A percentile compares a stretch with the other conserved stretches of the same genome.
phyloP scores from a whole-genome alignment of 2,113 vertebrate genomes.

The Manacus vitellinus region DNA sequence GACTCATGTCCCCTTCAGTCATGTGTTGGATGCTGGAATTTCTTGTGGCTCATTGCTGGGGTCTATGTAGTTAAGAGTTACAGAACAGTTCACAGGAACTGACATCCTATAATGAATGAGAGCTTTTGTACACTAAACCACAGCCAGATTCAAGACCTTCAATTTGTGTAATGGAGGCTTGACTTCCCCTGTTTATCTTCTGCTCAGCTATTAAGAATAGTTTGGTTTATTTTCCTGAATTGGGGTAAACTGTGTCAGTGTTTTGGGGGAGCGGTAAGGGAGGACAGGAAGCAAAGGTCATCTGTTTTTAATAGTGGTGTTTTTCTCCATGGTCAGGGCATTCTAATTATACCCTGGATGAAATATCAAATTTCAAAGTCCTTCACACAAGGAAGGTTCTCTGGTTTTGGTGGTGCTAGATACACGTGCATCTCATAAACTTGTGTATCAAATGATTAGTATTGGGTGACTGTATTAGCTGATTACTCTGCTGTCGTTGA shows the following conservation, averaged over 20 bases:
- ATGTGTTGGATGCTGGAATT: neutral
- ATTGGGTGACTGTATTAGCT: neutral
- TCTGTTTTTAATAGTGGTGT: neutral
- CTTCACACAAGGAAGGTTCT: neutral
- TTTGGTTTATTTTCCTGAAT: neutral
- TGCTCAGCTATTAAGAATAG: neutral
- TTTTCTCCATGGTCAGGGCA: neutral
- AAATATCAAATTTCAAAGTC: slow-evolving; percentile 18
- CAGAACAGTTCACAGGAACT: neutral
- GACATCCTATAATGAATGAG: neutral
- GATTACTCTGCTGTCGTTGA: neutral
- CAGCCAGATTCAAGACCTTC: neutral
- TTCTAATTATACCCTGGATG: slow-evolving; percentile 20
- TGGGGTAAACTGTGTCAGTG: neutral
- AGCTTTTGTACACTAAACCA: neutral
- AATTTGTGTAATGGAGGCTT: neutral
- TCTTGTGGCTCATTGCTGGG: neutral
- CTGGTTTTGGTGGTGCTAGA: neutral
- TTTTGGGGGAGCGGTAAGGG: neutral
- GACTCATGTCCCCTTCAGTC: neutral
- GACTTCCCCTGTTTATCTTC: neutral
- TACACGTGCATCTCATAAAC: neutral
- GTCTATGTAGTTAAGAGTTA: neutral
- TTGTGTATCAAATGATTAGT: neutral
- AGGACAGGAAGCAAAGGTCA: neutral